Base-by-base conservation (phyloP, 2,888 invertebrate species). In the Ormia ochracea region DNA sequence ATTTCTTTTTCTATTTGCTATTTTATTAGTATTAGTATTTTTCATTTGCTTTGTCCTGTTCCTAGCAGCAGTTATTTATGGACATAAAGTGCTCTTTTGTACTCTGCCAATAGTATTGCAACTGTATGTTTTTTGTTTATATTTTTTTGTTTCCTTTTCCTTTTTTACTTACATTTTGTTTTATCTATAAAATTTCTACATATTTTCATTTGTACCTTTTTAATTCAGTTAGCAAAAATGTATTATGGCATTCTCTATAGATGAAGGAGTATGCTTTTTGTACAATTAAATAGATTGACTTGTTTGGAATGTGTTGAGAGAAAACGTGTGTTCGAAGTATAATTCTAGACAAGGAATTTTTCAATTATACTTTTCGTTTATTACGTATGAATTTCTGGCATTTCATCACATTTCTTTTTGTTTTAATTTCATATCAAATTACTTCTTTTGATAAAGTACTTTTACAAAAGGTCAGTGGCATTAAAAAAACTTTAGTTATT, bases 181-280 rank as follows among this genome's bases (percentile, higher is more conserved):
- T 52, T 50, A 9, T 26, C 26, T 21, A 45, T n/a, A 2, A 3
- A 61, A 12, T 26, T 17, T 23, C 21, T 26, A n/a, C 12, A 65
- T 23, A 23, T n/a, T 14, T n/a, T 33, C 38, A 33, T 48, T 45
- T 41, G 61, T 56, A 74, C 56, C 50, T 65, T 65, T 41, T 68
- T 58, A 59, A 76, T 63, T 76, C 48, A 76, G 54, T 76, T 69
- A 69, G 48, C 50, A 28, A 23, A 28, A 50, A 26, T 14, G 50
- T 50, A 4, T 50, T 52, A 41, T 14, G 43, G 4, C 4, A 10
- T 9, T n/a, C n/a, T n/a, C n/a, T n/a, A n/a, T n/a, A 4, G 38
- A 23, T 38, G 26, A 23, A 4, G 23, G 38, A 26, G 9, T 41
- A 5, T 6, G 6, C 14, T 5, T 38, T 14, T 14, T 38, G 3